Conservation (phyloP, 2,888 invertebrate genomes). For the Acronicta aceris region DNA sequence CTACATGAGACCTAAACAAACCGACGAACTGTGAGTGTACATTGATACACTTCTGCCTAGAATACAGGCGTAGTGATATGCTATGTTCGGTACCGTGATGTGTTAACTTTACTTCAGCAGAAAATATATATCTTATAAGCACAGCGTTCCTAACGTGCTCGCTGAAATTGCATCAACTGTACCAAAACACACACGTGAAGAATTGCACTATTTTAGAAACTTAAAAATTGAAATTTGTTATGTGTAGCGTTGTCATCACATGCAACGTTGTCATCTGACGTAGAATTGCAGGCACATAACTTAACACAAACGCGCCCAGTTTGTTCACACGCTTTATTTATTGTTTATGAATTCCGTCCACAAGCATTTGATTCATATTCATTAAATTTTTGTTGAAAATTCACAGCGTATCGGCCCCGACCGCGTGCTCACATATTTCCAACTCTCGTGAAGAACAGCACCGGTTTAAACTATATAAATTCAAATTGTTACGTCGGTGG, state of each 20-base stretch:
- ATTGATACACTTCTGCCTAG: too few relatives aligned
- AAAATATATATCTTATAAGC: slow-evolving; percentile 17
- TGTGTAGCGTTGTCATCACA: slow-evolving; percentile 3
- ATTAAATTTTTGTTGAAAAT: not conserved
- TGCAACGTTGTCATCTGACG: slow-evolving; percentile 1
- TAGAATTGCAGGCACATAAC: slow-evolving; percentile 5
- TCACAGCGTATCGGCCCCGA: not conserved
- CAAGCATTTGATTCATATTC: slow-evolving; percentile 3
- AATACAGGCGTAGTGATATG: too few relatives aligned
- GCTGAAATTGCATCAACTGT: slow-evolving; percentile 34
- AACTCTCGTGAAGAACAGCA: slow-evolving; percentile 33
- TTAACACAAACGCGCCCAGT: slow-evolving; percentile 9
- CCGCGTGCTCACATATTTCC: slow-evolving; percentile 20
- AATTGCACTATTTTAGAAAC: slow-evolving; percentile 17
- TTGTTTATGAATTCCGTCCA: slow-evolving; percentile 20
- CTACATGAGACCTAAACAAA: too few relatives aligned
- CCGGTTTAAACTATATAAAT: slow-evolving; percentile 50
- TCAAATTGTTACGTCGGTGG: slow-evolving; percentile 34
- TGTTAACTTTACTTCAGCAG: slow-evolving; percentile 1
- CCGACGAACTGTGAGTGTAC: too few relatives aligned
- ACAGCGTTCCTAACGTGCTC: slow-evolving; percentile 21
- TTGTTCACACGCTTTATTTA: slow-evolving; percentile 18
- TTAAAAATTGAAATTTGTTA: slow-evolving; percentile 44
- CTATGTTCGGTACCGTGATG: not conserved
- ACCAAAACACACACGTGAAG: slow-evolving; percentile 34